Conservation (phyloP, 1,140 invertebrate genomes). For the Phthorimaea operculella region DNA sequence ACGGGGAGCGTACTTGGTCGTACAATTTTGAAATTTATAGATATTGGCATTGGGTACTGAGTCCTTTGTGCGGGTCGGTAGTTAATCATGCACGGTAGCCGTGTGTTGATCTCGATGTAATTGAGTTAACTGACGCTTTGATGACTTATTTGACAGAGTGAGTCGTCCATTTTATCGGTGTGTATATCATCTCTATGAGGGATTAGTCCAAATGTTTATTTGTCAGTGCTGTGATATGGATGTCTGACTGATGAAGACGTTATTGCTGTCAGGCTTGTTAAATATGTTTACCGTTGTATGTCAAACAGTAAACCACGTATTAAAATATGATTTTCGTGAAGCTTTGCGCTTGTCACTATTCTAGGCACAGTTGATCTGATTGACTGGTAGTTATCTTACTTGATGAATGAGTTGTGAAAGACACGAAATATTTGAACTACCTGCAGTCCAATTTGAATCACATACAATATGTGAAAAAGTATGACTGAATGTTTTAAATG, state of each 20-base stretch:
- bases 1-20: slow-evolving; percentile 23
- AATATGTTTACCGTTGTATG: no score
- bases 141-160: slow-evolving; percentile 63
- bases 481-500: no score
- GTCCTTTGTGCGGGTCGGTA: slow-evolving; percentile 19
- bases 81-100: slow-evolving; percentile 60
- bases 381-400: no score
- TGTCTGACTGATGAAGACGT: neutral
- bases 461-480: no score
- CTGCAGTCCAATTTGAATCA: no score
- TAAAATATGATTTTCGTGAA: no score
- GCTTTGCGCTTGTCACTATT: no score
- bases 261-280: no score
- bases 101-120: slow-evolving; percentile 62
- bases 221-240: slow-evolving; percentile 2
- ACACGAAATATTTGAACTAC: no score
- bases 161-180: slow-evolving; percentile 46
- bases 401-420: no score
- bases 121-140: slow-evolving; percentile 62
- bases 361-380: no score
- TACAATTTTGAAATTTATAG: slow-evolving; percentile 35
- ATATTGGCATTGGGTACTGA: slow-evolving; percentile 26
- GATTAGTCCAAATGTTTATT: slow-evolving; percentile 28
- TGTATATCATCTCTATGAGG: slow-evolving; percentile 27
- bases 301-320: no score